phyloP scores from a whole-genome alignment of 2,888 invertebrate genomes.

The Neocrepidodera transversa region DNA sequence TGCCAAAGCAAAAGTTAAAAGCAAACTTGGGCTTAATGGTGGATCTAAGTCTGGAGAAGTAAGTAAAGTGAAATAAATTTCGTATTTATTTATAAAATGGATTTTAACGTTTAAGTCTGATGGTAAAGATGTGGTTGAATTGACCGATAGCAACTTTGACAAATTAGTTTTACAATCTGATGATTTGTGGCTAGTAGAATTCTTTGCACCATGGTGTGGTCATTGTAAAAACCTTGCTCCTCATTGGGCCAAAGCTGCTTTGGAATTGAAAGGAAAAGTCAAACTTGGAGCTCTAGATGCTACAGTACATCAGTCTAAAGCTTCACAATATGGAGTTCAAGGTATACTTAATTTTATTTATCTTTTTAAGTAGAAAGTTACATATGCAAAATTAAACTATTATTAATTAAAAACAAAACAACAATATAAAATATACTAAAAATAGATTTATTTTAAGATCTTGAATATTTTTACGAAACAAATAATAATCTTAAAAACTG shows the following conservation, averaged over 20 bases:
- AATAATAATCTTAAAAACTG: no score
- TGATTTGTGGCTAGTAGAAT: constrained; percentile 97
- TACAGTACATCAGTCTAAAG: constrained; percentile 85
- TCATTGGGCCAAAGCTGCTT: constrained; percentile 94
- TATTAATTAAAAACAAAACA: not conserved
- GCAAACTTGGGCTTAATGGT: constrained; percentile 70
- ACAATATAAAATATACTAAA: no score
- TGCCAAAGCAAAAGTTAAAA: constrained; percentile 75
- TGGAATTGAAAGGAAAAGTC: constrained; percentile 93
- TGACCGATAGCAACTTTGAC: constrained; percentile 97
- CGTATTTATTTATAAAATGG: not conserved
- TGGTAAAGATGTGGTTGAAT: constrained; percentile 78
- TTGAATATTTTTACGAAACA: no score
- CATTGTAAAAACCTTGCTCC: constrained; percentile 97
- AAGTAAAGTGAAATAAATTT: constrained; percentile 35
- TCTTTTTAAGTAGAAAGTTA: no score
- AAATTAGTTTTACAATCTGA: constrained; percentile 89
- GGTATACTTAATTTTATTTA: constrained; percentile 7
- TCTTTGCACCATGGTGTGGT: constrained; percentile 97
- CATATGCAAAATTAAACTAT: no score
- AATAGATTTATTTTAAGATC: no score
- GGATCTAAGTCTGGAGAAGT: constrained; percentile 48
- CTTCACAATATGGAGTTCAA: constrained; percentile 83
- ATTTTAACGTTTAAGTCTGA: constrained; percentile 49
- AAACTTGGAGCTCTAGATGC: constrained; percentile 97